A percentile compares a stretch with the other conserved stretches of the same genome.
Conservation (phyloP, 2,113 vertebrate species). For the Psittacula cyanocephala region DNA sequence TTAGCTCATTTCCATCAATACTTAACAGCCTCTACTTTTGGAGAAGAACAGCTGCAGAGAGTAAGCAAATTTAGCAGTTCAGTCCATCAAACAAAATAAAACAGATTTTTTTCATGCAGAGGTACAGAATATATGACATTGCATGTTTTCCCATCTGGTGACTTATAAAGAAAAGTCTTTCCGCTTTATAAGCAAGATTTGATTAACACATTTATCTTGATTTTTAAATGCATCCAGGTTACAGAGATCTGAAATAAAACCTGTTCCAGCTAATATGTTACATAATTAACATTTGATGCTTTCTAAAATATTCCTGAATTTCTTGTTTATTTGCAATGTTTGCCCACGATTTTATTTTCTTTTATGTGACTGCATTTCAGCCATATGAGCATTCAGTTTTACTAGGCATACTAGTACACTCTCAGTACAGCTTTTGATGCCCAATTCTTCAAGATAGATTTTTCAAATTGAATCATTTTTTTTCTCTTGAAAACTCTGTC, state of each 20-base stretch:
- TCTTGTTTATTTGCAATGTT: not conserved
- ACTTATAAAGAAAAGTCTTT: not conserved
- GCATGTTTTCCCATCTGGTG: conserved; percentile 11
- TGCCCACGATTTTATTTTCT: not conserved
- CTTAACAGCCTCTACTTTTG: not conserved
- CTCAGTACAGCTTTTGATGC: not conserved
- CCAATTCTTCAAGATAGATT: not conserved
- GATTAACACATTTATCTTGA: not conserved
- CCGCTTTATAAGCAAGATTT: not conserved
- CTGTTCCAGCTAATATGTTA: not conserved
- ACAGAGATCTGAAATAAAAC: not conserved
- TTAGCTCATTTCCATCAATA: not conserved
- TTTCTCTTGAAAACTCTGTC: not conserved
- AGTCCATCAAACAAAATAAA: not conserved
- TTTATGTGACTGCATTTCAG: not conserved
- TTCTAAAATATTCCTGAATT: not conserved
- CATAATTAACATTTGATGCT: not conserved
- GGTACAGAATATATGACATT: not conserved
- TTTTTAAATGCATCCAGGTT: not conserved
- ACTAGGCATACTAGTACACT: not conserved
- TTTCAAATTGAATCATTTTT: not conserved
- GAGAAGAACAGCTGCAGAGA: not conserved
- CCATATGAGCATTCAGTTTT: not conserved
- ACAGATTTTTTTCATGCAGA: not conserved
- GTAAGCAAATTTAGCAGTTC: not conserved